phyloP scores from a whole-genome alignment of 2,797 vertebrate species.

The Yasuhikotakia modesta region DNA sequence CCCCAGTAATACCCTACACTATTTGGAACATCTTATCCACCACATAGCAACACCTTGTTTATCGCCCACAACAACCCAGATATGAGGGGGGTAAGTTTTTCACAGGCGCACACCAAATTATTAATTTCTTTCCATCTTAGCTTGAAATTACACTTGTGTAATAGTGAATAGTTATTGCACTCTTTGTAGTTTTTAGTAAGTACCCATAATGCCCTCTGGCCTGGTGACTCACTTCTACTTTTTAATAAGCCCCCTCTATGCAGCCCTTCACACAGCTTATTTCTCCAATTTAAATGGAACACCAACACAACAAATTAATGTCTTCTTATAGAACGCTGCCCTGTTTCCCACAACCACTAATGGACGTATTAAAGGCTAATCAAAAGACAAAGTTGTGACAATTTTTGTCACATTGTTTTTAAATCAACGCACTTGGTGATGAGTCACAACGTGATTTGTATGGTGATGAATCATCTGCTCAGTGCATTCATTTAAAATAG shows the following conservation, averaged over 20 bases:
- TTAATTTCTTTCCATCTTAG: neutral
- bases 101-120: no score
- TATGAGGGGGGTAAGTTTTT: no score
- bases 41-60: no score
- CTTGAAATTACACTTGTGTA: neutral
- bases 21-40: no score
- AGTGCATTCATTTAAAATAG: neutral
- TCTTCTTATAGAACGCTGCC: slow-evolving; percentile 22
- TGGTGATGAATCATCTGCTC: neutral
- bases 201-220: neutral
- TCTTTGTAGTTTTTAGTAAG: neutral
- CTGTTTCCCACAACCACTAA: slow-evolving; percentile 6
- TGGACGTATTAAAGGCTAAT: slow-evolving; percentile 31
- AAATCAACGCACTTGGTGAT: slow-evolving; percentile 23
- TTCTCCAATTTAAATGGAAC: slow-evolving; percentile 30
- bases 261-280: slow-evolving; percentile 4
- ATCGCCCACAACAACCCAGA: no score
- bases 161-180: neutral
- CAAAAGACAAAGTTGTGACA: slow-evolving; percentile 25
- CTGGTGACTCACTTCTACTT: neutral
- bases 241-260: neutral
- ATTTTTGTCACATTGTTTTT: slow-evolving; percentile 7
- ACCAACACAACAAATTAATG: slow-evolving; percentile 51
- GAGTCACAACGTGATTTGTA: neutral
- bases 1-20: no score